Evolutionary conservation across 2,113 vertebrate genomes (phyloP), one percentile per base, ranked within the genome.

Genomic region (Chloebia gouldiae): DNA sequence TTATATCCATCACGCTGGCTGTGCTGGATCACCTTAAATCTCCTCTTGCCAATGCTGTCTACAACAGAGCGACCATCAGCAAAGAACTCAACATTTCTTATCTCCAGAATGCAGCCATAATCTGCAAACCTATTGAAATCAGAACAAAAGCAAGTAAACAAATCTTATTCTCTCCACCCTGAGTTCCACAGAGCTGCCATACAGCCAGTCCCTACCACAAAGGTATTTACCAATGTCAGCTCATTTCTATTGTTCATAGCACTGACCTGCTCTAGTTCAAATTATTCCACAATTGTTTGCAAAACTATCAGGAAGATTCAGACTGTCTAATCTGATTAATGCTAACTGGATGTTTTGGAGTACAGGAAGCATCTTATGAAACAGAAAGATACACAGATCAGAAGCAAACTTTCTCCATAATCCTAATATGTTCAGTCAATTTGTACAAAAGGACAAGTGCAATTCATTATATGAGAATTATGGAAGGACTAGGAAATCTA

Each of bases 51-150:
- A 5, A 98, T 97, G 75, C 98, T 98, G 91, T 98, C 98, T 14
- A 98, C 97, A 44, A 98, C 98, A 20, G 98, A 98, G 70, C 98
- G 98, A 40, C 98, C 98, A 79, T 98, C 98, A 20, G 98, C 89
- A 97, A 98, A 98, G 92, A 98, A 98, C 22, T 98, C 98, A 56
- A 98, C 98, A 12, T 98, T 98, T 95, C 98, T 98, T 96, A 98
- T 98, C 97, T 98, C 98, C 90, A 98, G 94, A 75, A 98, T 97
- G 86, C 98, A 98, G 81, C 98, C 98, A 47, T 98, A 98, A 87
- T 98, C 98, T 59, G 98, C 98, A 97, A 98, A 98, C 80, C 98
- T 98, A 95, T 92, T 95, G 73, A 90, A 92, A 93, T 75, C 85
- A 76, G 88, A 96, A 96, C 72, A 91, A 64, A 94, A 88, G 73